A percentile compares a stretch with the other conserved stretches of the same genome.
These are phyloP conservation scores for Lasiommata megera DNA, from an alignment of 2,888 invertebrate species.

Conservation along the genomic window DNA sequence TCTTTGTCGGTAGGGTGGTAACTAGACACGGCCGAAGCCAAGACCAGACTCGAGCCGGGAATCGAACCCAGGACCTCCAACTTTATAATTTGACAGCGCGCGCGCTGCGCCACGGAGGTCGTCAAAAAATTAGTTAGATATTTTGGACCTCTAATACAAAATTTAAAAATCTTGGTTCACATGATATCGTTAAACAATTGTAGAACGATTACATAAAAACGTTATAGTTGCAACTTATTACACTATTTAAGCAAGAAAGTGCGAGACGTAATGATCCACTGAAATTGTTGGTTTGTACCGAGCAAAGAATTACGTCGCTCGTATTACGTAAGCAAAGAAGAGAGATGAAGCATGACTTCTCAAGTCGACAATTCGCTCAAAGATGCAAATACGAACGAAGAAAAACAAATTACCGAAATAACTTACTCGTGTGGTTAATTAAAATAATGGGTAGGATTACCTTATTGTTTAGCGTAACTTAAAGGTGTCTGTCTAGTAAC, in stretches of 20 bases:
- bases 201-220: not conserved
- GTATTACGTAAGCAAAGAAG: conserved; percentile 19
- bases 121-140: too few species aligned
- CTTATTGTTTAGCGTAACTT: too few species aligned
- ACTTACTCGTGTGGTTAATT: not conserved
- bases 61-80: too few species aligned
- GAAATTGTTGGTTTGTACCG: conserved; percentile 13
- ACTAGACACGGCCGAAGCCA: too few species aligned
- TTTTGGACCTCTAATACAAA: not conserved
- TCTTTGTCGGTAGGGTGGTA: too few species aligned
- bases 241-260: conserved; percentile 5
- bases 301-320: conserved; percentile 20
- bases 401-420: not conserved
- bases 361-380: not conserved
- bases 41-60: too few species aligned
- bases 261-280: conserved; percentile 16
- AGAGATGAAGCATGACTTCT: conserved; percentile 17
- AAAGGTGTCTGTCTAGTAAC: too few species aligned
- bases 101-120: too few species aligned
- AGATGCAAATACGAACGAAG: not conserved
- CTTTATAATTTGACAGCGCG: too few species aligned
- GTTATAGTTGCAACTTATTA: conserved; percentile 8
- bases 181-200: conserved; percentile 7
- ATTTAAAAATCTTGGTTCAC: conserved; percentile 8
- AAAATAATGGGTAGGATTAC: not conserved